phyloP scores from a whole-genome alignment of 2,888 invertebrate genomes.

The Harpalus rubripes region DNA sequence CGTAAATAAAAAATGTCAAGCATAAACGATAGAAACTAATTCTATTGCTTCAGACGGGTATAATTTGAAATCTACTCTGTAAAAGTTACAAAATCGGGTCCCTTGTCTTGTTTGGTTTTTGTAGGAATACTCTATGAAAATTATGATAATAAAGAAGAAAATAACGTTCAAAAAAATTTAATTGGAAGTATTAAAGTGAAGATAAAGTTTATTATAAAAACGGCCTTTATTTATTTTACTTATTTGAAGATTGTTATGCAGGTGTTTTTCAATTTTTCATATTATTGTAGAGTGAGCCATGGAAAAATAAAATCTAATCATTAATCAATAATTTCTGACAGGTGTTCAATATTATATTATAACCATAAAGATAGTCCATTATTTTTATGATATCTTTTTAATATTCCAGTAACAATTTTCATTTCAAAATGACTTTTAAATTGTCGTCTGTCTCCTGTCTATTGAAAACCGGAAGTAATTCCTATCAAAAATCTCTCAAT shows the following conservation, averaged over 20 bases:
- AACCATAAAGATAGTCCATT: background rate
- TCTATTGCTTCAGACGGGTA: too few relatives aligned
- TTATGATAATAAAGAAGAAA: too few relatives aligned
- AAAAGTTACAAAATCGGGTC: too few relatives aligned
- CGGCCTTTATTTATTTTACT: too few relatives aligned
- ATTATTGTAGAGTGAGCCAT: background rate
- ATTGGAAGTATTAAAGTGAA: too few relatives aligned
- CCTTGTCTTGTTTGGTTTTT: too few relatives aligned
- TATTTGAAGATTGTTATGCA: background rate
- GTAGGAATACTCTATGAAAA: too few relatives aligned
- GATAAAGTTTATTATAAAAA: too few relatives aligned
- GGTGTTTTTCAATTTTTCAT: background rate
- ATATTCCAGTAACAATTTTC: background rate
- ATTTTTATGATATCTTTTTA: conserved; percentile 3
- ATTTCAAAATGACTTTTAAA: conserved; percentile 30
- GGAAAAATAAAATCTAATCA: background rate
- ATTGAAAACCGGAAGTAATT: conserved; percentile 9
- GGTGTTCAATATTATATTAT: conserved; percentile 4
- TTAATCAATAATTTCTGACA: background rate
- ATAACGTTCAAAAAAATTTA: too few relatives aligned
- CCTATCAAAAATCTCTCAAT: conserved; percentile 36
- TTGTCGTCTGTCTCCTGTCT: conserved; percentile 23
- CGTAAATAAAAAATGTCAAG: too few relatives aligned
- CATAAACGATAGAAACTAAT: too few relatives aligned
- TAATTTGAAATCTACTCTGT: too few relatives aligned